These are phyloP conservation scores for Gambusia holbrooki DNA, from an alignment of 2,113 vertebrate species.

Conservation along the genomic window DNA sequence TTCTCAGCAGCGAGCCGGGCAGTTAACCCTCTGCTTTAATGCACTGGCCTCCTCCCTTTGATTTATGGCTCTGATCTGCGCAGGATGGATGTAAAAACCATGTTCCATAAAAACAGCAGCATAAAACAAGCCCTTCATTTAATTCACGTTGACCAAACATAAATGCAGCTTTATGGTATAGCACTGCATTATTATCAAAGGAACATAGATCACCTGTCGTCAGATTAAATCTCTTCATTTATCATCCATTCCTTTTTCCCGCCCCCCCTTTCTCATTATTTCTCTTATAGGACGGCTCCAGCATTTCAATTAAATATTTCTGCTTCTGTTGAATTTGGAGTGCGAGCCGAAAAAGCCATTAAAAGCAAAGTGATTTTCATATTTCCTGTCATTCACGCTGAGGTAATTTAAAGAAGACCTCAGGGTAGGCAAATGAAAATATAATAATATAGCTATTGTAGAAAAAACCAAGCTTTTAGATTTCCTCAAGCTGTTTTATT, in stretches of 20 bases:
- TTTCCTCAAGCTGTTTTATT: conserved; percentile 12
- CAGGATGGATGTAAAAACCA: conserved; percentile 23
- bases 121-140: conserved; percentile 10
- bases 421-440: conserved; percentile 19
- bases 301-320: conserved; percentile 12
- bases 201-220: neutral
- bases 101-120: neutral
- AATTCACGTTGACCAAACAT: conserved; percentile 8
- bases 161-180: neutral
- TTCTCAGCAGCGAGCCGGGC: conserved; percentile 35
- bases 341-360: conserved; percentile 24
- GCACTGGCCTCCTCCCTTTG: conserved; percentile 21
- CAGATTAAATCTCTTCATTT: conserved; percentile 10
- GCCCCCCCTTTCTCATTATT: conserved; percentile 1
- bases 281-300: conserved; percentile 13
- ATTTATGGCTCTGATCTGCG: conserved; percentile 18
- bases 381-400: conserved; percentile 32
- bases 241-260: neutral
- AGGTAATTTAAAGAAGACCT: conserved; percentile 47
- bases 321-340: conserved; percentile 18
- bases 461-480: conserved; percentile 19
- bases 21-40: conserved; percentile 42
- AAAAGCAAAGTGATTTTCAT: conserved; percentile 30
- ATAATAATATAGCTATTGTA: neutral
- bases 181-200: neutral